Base-by-base conservation (phyloP, 2,888 invertebrate genomes). In the Synergus japonicus region DNA sequence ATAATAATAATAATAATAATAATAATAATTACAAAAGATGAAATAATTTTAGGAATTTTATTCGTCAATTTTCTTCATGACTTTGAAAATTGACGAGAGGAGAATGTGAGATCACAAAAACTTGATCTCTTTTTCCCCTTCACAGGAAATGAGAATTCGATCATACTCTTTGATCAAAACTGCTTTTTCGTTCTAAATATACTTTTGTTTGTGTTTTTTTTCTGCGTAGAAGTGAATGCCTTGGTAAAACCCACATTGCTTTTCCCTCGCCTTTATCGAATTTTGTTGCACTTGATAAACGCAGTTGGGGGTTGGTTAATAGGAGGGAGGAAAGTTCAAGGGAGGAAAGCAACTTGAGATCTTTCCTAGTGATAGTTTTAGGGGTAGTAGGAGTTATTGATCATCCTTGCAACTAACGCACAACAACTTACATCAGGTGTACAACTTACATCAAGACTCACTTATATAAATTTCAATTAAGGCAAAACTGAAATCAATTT, bases 351-450 rank as follows among this genome's bases (percentile, higher is more conserved):
- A 78, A 78, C 79, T 77, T 76, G 78, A 83, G 83, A 83, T 83
- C 79, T 82, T 78, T 78, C 81, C 78, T 77, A 77, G 77, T 79
- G 83, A 83, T 83, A 83, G 83, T 77, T 60, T 79, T 79, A 80
- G 79, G 79, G 78, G 80, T 82, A 83, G 81, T 82, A 54, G 83
- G 78, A 80, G 81, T 83, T 82, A 83, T 83, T 82, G 83, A 83
- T 80, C 80, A 82, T 78, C 81, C 81, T 79, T 65, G 79, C 54
- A 78, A 81, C 80, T 80, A 77, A 81, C 73, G 76, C 77, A 58
- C 64, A 60, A 46, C 46, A 46, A 60, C 60, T 60, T 18, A 12
- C 54, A 54, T 29, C 22, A n/a, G n/a, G 54, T 54, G n/a, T n/a
- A 54, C n/a, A 54, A n/a, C 54, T n/a, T 7, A 54, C 54, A n/a